Base-by-base conservation (phyloP, 1,140 invertebrate genomes). In the Drosophila pectinifera region DNA sequence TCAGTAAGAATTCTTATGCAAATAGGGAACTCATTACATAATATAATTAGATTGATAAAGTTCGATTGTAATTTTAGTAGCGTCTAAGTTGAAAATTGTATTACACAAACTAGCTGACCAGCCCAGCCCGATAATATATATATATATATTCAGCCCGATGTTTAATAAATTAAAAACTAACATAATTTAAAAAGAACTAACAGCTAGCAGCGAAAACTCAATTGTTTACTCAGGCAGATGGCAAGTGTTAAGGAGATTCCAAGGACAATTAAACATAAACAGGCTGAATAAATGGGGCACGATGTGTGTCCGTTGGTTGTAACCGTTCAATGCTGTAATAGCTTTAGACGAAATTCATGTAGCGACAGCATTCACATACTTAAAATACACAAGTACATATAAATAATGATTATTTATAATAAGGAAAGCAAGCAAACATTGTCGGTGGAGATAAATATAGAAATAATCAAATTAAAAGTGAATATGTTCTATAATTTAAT, bases 291-390 rank as follows among this genome's bases (percentile, higher is more conserved):
- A 34, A 55, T 48, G 51, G 36, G 42, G 54, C 53, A 45, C 22
- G 16, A 16, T 39, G 34, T 38, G 48, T 65, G 46, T 63, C 65
- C 57, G 46, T 55, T 78, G 81, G 78, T 86, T 78, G 82, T 78
- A 85, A 86, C 26, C 78, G 76, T 80, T 86, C 55, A 73, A 56
- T 67, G 68, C 62, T 84, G 73, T 80, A 73, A 46, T 80, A 73
- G 70, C 54, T 67, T 69, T 79, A 83, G 82, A 48, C 48, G 24
- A 69, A 45, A 55, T 57, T 78, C 69, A 77, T 76, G 79, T 81
- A 81, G 79, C 59, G 41, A 48, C 57, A 67, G 73, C 61, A 36
- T 74, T 31, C 59, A 54, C 41, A 54, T 49, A 75, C 48, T 76
- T 68, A 68, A 76, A 20, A 73, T 57, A 76, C 24, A 10, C 28